Conservation (phyloP, 2,113 vertebrate genomes). For the Rhabdornis inornatus region DNA sequence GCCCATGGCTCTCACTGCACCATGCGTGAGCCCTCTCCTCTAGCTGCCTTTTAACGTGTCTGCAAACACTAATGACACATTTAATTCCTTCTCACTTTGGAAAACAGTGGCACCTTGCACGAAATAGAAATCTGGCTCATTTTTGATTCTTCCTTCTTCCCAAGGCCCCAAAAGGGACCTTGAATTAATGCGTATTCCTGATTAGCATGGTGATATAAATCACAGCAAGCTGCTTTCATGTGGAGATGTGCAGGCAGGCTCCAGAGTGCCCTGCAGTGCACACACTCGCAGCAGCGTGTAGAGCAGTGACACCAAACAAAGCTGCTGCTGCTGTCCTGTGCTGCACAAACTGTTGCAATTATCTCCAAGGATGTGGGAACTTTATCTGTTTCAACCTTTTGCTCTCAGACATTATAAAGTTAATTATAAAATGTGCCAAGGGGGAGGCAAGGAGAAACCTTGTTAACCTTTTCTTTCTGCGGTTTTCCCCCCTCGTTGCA, state of each 20-base stretch:
- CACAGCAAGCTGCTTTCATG: background rate
- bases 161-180: background rate
- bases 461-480: constrained; percentile 47
- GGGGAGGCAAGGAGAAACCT: background rate
- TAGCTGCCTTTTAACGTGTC: background rate
- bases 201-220: background rate
- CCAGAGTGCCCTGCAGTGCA: background rate
- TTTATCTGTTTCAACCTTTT: background rate
- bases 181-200: background rate
- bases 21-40: background rate
- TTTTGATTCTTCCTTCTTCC: constrained; percentile 12
- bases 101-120: constrained; percentile 6
- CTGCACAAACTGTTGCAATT: background rate
- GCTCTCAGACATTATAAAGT: background rate
- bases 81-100: constrained; percentile 30
- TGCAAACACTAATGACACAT: background rate
- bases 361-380: background rate
- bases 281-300: background rate
- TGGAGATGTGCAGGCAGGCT: background rate
- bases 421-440: background rate
- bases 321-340: background rate
- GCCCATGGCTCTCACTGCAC: background rate
- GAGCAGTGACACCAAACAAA: background rate
- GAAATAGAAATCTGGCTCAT: background rate
- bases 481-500: background rate